Conservation (phyloP, 2,113 vertebrate genomes). For the Odontophorus gujanensis region DNA sequence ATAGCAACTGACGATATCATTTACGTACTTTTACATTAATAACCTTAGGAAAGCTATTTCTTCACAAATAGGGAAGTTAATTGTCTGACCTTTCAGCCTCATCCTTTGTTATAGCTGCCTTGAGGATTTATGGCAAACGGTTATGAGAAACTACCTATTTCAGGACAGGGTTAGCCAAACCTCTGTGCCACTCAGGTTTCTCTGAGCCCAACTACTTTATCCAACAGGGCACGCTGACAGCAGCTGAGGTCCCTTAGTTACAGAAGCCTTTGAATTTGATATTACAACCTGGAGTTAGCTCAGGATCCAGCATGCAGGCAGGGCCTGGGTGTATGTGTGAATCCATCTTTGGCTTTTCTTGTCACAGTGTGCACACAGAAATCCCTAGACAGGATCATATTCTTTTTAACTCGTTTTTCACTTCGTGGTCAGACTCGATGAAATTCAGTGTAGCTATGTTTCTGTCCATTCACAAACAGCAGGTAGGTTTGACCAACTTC, state of each 20-base stretch:
- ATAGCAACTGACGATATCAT: background rate
- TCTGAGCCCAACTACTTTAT: background rate
- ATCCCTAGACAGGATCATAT: background rate
- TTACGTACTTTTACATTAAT: constrained; percentile 30
- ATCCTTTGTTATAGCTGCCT: constrained; percentile 29
- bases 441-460: background rate
- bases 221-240: background rate
- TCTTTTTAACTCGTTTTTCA: background rate
- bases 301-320: fast-evolving
- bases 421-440: background rate
- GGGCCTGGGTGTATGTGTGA: fast-evolving
- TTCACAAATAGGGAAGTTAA: constrained; percentile 23
- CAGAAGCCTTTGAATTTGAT: background rate
- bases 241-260: background rate
- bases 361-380: background rate
- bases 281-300: background rate
- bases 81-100: constrained; percentile 44
- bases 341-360: background rate
- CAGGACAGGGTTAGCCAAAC: background rate
- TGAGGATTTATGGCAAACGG: constrained; percentile 13
- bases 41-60: constrained; percentile 30
- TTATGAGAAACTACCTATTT: constrained; percentile 19
- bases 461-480: background rate
- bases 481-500: background rate
- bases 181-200: background rate